Evolutionary conservation across 2,888 invertebrate species (phyloP), one percentile per base, ranked within the genome.

Genomic region (Eupithecia inturbata): DNA sequence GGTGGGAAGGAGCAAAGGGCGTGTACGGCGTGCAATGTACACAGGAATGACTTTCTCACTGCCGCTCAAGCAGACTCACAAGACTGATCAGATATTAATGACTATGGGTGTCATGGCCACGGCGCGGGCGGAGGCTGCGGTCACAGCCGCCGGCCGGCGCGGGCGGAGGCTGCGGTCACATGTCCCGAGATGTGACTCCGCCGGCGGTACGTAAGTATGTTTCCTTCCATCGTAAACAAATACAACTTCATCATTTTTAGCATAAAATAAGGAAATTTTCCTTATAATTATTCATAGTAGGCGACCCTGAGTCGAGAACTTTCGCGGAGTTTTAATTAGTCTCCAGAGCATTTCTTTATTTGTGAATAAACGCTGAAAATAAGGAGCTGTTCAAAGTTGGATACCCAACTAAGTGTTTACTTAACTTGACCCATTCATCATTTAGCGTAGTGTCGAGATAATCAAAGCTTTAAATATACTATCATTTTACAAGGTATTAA

Each of bases 241-340:
- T 5, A 3, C 57, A 60, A 28, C 28, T 28, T 60, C 4, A 60
- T 60, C 28, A 60, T 12, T 28, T 60, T 60, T 16, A 6, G 28
- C 16, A 16, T 60, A 39, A 60, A 60, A 60, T 19, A 10, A 28
- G 28, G 7, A 22, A 53, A 53, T 53, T 53, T 28, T 60, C 28
- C 60, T 28, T 28, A 28, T 60, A 60, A 60, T 60, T 60, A 28
- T 60, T 57, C 14, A 57, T 60, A 28, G 60, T 33, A 10, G 63
- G 63, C 33, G 63, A 63, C 63, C 63, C 31, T n/a, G 63, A 63
- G 60, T 14, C 63, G 31, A 63, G 33, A 60, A 60, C 60, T 63
- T 63, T 33, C 63, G 31, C 63, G 2, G 33, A 69, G 62, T 69
- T 69, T 31, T 69, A 69, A 62, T 62, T 62, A 69, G n/a, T 57